Base-by-base conservation (phyloP, 2,797 vertebrate genomes). In the Myoxocephalus aenaeus region DNA sequence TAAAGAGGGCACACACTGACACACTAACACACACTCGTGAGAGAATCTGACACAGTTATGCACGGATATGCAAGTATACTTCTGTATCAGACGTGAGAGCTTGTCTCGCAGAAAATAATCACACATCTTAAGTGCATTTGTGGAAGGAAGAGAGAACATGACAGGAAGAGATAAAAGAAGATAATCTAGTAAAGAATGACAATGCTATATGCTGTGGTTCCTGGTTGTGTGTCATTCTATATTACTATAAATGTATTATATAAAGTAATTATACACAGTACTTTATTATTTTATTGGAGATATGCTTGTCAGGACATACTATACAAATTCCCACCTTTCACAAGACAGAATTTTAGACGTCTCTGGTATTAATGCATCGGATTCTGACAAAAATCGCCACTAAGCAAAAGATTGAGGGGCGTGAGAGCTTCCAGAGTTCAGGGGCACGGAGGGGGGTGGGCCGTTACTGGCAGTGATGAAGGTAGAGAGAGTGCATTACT, bases 381-480 rank as follows among this genome's bases (percentile, higher is more conserved):
- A 76, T 65, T 82, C 12, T 80, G 53, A 73, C 17, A 79, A 57
- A 83, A 84, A 79, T 89, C 51, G 0, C 70, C 70, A 74, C 67
- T 18, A 18, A 67, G 29, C 27, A 77, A 73, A 79, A 84, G 15
- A 18, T 29, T 29, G 40, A 64, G 65, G 46, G 29, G 74, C 56
- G 79, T 84, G 87, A 87, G 70, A 89, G 46, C 70, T 65, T 42
- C n/a, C 9, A 76, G 40, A 83, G 65, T 80, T 82, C 81, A 83
- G 82, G 67, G 76, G 77, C 20, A 65, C 10, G 20, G 74, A 51
- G 70, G 53, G 82, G 90, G 48, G 12, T 22, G 76, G 90, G 91
- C 80, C 87, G 80, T 96, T 96, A 95, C 95, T 95, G 95, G 94
- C 94, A 96, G 90, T 89, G 90, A 91, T 91, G 93, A 92, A 91